Evolutionary conservation across 2,113 vertebrate species (phyloP), one percentile per base, ranked within the genome.

Genomic region (Galemys pyrenaicus): DNA sequence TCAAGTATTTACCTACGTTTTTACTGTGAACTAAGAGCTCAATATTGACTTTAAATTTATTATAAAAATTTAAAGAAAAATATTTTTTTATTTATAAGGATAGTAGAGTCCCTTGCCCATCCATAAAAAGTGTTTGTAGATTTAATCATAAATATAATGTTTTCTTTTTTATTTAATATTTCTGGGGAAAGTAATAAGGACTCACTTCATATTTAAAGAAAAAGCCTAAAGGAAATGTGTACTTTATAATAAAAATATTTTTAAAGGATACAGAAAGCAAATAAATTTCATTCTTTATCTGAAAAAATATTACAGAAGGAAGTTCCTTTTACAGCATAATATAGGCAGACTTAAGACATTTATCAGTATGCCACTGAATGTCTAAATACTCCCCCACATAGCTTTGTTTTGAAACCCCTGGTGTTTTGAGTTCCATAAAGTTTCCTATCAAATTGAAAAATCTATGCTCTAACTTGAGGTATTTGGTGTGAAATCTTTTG

Each of bases 181-280:
- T 87, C 77, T 93, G 92, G 11, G 39, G 93, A 35, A 54, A 9
- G 39, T 8, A 10, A 11, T 7, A 95, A 37, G 60, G 65, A 93
- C 92, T 97, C 32, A 64, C 60, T 68, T 68, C 75, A 62, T 41
- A 22, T 82, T 6, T 93, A 96, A 96, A 96, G 37, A 46, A 84
- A 96, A 97, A 20, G 22, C 83, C 32, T 94, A 44, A 81, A 73
- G 86, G 73, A 95, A 97, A 96, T 56, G 56, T 5, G 64, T n/a
- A 17, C 17, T 70, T 85, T 82, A 87, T 74, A 16, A 58, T 17
- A 44, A n/a, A 95, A 96, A 87, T 12, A 28, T 74, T 86, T 68
- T 94, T 91, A 58, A 95, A 82, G 44, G 16, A 71, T 65, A 44
- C 12, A 41, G 19, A 85, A 84, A 44, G 1, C 24, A 84, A 91